These are phyloP conservation scores for Drosophila miranda DNA, from an alignment of 1,140 invertebrate species.

Conservation along the genomic window DNA sequence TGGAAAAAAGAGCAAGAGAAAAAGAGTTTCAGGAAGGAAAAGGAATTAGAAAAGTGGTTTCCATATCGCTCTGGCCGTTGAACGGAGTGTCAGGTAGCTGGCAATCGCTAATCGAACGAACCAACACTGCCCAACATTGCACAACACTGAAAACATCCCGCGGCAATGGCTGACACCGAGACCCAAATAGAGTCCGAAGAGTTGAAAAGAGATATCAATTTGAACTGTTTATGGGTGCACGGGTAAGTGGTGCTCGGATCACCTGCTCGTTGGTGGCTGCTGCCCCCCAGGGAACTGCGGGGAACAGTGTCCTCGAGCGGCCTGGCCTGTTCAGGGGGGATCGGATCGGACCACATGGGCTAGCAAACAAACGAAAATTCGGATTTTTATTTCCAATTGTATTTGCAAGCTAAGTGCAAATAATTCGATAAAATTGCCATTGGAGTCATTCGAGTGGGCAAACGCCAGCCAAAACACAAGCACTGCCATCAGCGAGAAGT, in stretches of 20 bases:
- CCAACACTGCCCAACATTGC: constrained; percentile 14
- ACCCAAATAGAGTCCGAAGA: constrained; percentile 31
- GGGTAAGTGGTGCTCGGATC: constrained; percentile 39
- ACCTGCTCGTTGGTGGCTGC: constrained; percentile 18
- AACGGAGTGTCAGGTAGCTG: not conserved
- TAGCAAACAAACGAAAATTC: constrained; percentile 56
- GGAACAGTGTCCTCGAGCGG: constrained; percentile 23
- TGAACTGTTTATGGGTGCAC: constrained; percentile 7
- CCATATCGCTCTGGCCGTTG: constrained; percentile 33
- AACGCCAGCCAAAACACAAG: constrained; percentile 19
- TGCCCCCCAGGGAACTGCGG: constrained; percentile 3
- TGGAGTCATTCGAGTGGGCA: constrained; percentile 76
- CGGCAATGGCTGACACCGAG: constrained; percentile 26
- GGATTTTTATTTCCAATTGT: constrained; percentile 77
- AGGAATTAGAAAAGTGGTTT: constrained; percentile 24
- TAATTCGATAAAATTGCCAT: constrained; percentile 81
- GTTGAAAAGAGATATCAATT: constrained; percentile 42
- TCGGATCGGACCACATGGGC: not conserved
- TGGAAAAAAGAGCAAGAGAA: constrained; percentile 39
- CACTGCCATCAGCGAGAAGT: constrained; percentile 44
- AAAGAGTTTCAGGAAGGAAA: not conserved
- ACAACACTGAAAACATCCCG: constrained; percentile 28
- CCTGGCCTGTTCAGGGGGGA: constrained; percentile 13
- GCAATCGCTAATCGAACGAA: constrained; percentile 34
- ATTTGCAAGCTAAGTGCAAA: constrained; percentile 80